These are phyloP conservation scores for Electrophaes corylata DNA, from an alignment of 2,888 invertebrate genomes.

Conservation along the genomic window DNA sequence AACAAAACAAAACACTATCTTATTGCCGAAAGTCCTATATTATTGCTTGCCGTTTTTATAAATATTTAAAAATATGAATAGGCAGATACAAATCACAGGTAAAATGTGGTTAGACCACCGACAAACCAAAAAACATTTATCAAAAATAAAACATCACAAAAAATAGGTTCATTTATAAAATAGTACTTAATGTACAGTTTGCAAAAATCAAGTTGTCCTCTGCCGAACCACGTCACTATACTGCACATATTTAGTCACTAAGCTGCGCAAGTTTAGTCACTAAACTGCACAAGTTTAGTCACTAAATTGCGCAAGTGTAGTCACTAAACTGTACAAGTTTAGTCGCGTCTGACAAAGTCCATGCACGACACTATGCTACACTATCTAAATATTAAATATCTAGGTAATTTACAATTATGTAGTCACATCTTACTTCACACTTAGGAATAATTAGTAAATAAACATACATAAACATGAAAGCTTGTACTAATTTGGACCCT, in stretches of 20 bases:
- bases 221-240: too few relatives aligned
- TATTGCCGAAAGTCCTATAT: background rate
- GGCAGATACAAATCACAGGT: constrained; percentile 26
- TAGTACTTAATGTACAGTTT: background rate
- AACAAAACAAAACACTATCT: background rate
- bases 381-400: background rate
- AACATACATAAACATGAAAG: background rate
- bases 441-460: background rate
- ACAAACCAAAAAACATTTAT: constrained; percentile 15
- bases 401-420: background rate
- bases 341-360: too few relatives aligned
- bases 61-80: constrained; percentile 4
- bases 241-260: too few relatives aligned
- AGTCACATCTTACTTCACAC: background rate
- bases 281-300: too few relatives aligned
- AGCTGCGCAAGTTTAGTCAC: too few relatives aligned
- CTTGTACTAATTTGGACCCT: background rate
- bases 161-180: background rate
- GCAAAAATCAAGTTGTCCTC: too few relatives aligned
- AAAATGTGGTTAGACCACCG: constrained; percentile 25
- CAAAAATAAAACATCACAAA: constrained; percentile 27
- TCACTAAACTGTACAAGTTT: too few relatives aligned
- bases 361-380: background rate
- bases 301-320: too few relatives aligned
- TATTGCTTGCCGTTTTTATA: background rate